Conservation (phyloP, 2,888 invertebrate species). For the Hirtodrosophila confusa region DNA sequence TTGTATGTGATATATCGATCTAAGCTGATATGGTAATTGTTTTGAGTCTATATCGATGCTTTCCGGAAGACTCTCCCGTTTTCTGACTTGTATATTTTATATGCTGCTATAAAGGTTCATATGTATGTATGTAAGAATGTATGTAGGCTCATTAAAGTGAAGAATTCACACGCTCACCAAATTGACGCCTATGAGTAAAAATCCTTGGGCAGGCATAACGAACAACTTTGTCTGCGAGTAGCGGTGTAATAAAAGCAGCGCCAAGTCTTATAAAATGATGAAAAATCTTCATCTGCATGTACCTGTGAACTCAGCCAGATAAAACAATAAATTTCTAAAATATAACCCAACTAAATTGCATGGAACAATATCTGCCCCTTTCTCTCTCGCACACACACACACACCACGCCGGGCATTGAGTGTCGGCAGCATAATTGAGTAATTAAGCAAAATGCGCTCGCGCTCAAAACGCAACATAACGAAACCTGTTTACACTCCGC, state of each 20-base stretch:
- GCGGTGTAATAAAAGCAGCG: constrained; percentile 40
- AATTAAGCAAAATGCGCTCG: constrained; percentile 66
- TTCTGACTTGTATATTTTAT: constrained; percentile 17
- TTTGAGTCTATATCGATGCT: constrained; percentile 5
- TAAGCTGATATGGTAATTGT: too few relatives aligned
- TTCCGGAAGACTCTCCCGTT: too few relatives aligned
- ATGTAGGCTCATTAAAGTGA: constrained; percentile 13
- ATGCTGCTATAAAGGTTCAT: constrained; percentile 1
- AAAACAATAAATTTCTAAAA: constrained; percentile 72
- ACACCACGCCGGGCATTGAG: constrained; percentile 2
- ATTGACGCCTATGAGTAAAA: constrained; percentile 32
- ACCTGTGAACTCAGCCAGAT: constrained; percentile 60
- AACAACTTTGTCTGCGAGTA: constrained; percentile 17
- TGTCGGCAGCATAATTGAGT: constrained; percentile 68
- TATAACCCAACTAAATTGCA: constrained; percentile 59
- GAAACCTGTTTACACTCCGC: constrained; percentile 63
- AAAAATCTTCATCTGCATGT: constrained; percentile 33
- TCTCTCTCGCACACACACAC: constrained; percentile 1
- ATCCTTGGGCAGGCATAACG: constrained; percentile 16
- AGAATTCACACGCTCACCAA: constrained; percentile 64
- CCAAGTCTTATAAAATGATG: constrained; percentile 49
- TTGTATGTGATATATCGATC: neutral
- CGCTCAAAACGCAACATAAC: constrained; percentile 37
- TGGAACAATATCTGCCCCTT: constrained; percentile 8
- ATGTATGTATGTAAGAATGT: neutral